Base-by-base conservation (phyloP, 2,888 invertebrate genomes). In the Melieria picta region DNA sequence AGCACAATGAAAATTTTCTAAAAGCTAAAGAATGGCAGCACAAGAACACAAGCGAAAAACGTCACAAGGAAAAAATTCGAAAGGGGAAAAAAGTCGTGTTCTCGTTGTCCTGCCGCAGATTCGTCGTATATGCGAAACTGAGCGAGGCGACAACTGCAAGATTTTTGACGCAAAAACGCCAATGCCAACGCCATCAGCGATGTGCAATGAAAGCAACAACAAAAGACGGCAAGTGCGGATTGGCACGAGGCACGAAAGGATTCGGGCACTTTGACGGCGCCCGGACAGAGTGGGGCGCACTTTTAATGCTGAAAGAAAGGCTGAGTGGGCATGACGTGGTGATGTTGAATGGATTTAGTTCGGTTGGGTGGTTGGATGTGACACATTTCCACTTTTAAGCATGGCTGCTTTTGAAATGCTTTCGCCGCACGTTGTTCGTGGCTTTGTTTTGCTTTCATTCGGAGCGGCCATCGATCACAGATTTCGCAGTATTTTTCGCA, bases 301-400 rank as follows among this genome's bases (percentile, higher is more conserved):
- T 30, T 30, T 30, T 30, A 30, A 30, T 30, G 30, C 30, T 30
- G 30, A 30, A 30, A 30, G 30, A 30, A 30, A 30, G 30, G 30
- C 30, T 2, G 30, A 30, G 30, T 30, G 30, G 30, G 30, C 30
- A 30, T 30, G 30, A 30, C 30, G 30, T 30, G 30, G 30, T 30
- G 30, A 30, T 30, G 30, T 30, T 30, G 30, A 30, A 30, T 30
- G 30, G 30, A 30, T 30, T 30, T 30, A 30, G 30, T 30, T 30
- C 30, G 30, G 30, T 30, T 48, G 61, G 13, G 42, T 61, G 4
- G 61, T 43, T 57, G 52, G 46, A 74, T 82, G 80, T 81, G 84
- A 84, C 84, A 84, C 80, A 83, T 83, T 84, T 84, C 79, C 81
- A 82, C 81, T 83, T 82, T 83, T 81, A 81, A 84, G 81, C 79